phyloP scores from a whole-genome alignment of 2,113 vertebrate species.

The Eudyptes chrysolophus region DNA sequence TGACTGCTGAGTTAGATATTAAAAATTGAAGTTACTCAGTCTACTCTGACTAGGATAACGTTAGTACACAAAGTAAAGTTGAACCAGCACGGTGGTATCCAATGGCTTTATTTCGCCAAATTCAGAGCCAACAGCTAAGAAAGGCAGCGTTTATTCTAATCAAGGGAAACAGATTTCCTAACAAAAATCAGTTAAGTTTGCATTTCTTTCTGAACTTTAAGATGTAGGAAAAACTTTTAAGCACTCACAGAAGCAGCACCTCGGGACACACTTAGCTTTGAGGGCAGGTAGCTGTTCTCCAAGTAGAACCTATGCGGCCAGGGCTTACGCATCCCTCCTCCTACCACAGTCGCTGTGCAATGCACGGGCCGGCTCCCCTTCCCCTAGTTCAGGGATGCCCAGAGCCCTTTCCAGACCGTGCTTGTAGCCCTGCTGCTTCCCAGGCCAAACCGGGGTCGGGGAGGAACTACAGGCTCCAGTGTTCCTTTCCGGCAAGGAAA shows the following conservation, averaged over 20 bases:
- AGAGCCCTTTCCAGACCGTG: neutral
- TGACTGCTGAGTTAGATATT: neutral
- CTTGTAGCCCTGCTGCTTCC: neutral
- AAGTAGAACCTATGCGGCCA: neutral
- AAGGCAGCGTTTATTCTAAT: neutral
- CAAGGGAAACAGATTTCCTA: neutral
- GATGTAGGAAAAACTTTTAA: neutral
- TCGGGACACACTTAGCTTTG: neutral
- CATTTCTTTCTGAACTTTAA: neutral
- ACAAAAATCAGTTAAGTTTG: neutral
- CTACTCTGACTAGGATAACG: neutral
- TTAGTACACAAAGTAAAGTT: neutral
- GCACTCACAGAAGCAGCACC: neutral
- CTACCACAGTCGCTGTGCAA: accelerated
- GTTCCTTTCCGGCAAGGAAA: neutral
- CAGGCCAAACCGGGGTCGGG: accelerated
- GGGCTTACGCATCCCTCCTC: neutral
- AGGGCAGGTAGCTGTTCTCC: neutral
- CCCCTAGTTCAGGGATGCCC: neutral
- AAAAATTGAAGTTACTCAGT: neutral
- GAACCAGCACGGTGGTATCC: neutral
- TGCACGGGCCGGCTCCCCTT: accelerated
- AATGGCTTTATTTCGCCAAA: neutral
- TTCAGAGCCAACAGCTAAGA: neutral
- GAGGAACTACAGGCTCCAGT: neutral